Conservation (phyloP, 2,797 vertebrate genomes). For the Crocidura indochinensis region DNA sequence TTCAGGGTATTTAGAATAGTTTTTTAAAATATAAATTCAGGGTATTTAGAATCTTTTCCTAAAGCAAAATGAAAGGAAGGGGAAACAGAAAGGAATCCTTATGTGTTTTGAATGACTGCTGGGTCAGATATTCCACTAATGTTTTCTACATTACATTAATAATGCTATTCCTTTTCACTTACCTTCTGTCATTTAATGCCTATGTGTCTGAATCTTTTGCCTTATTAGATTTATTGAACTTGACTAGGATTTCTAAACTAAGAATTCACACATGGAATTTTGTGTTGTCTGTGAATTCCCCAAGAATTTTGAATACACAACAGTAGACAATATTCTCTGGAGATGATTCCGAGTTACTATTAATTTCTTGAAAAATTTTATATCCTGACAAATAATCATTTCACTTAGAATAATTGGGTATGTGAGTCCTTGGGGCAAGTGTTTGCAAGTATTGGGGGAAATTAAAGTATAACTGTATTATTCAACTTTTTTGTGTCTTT, state of each 20-base stretch:
- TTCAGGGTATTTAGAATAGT: constrained; percentile 17
- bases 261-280: neutral
- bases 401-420: neutral
- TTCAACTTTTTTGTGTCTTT: neutral
- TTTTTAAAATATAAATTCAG: constrained; percentile 43
- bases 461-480: neutral
- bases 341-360: neutral
- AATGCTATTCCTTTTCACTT: neutral
- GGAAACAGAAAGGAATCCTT: neutral
- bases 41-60: neutral
- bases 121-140: neutral
- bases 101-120: neutral
- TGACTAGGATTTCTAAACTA: neutral
- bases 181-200: neutral
- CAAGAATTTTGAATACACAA: neutral
- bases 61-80: neutral
- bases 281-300: neutral
- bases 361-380: neutral
- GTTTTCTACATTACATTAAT: neutral
- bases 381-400: constrained; percentile 21
- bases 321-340: neutral
- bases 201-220: neutral
- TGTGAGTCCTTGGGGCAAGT: neutral
- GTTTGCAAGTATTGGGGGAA: no score
- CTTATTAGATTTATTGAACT: constrained; percentile 15